Conservation (phyloP, 1,140 invertebrate species). For the Pissodes strobi region DNA sequence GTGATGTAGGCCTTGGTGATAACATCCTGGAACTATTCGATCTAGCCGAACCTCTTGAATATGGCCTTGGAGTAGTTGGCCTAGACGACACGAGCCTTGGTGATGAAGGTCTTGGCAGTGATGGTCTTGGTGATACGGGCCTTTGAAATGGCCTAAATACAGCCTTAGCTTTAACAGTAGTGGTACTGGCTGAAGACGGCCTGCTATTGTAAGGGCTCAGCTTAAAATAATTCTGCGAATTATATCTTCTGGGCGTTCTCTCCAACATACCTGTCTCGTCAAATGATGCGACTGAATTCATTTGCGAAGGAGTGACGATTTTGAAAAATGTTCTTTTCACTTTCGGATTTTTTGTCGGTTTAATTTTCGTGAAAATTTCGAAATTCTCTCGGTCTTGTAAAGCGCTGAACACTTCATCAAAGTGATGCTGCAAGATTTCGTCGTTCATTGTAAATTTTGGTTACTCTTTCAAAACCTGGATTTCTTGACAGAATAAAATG, state of each 20-base stretch:
- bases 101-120: neutral
- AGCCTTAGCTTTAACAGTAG: constrained; percentile 2
- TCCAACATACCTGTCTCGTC: neutral
- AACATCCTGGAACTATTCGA: neutral
- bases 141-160: neutral
- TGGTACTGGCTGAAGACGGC: constrained; percentile 2
- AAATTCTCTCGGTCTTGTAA: constrained; percentile 39
- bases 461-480: too few species aligned
- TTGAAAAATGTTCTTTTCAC: constrained; percentile 33
- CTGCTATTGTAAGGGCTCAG: constrained; percentile 5
- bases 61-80: neutral
- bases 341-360: constrained; percentile 11
- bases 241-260: neutral
- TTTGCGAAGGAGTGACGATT: constrained; percentile 9
- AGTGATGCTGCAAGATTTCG: constrained; percentile 36
- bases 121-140: neutral
- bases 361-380: constrained; percentile 39
- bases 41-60: neutral
- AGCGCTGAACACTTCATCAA: constrained; percentile 36
- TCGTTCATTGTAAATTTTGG: constrained; percentile 39
- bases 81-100: neutral
- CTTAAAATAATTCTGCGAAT: neutral
- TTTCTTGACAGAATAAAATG: too few species aligned
- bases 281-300: constrained; percentile 1
- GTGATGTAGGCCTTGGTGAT: neutral